Evolutionary conservation across 2,113 vertebrate genomes (phyloP).

Genomic region (Trichechus manatus): DNA sequence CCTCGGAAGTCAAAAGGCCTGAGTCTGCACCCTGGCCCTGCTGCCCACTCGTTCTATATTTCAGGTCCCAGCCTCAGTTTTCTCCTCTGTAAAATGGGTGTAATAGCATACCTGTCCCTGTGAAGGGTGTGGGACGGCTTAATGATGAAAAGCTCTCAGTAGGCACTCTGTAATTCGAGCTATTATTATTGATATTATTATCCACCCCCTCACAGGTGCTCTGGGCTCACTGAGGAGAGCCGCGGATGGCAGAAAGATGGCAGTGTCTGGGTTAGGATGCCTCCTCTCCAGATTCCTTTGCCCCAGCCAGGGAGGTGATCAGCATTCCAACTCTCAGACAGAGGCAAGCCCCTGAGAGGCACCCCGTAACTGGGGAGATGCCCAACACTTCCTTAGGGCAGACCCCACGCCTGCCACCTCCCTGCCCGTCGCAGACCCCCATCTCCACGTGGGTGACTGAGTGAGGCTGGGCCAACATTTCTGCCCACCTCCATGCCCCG

Average conservation of each 20-base stretch:
- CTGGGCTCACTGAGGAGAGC: too few species aligned
- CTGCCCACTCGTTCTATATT: accelerated
- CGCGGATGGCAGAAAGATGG: background rate
- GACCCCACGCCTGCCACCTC: too few species aligned
- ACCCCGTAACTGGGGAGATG: background rate
- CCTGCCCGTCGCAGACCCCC: accelerated
- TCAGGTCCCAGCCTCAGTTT: background rate
- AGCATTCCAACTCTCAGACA: background rate
- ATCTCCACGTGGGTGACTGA: background rate
- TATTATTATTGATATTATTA: background rate
- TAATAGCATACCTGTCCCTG: accelerated
- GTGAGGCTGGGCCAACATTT: background rate
- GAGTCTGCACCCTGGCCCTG: accelerated
- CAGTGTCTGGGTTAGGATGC: too few species aligned
- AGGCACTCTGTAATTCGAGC: background rate
- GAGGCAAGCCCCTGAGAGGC: background rate
- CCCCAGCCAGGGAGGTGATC: background rate
- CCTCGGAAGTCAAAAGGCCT: accelerated
- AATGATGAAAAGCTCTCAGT: accelerated
- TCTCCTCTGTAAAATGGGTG: background rate
- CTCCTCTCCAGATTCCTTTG: background rate
- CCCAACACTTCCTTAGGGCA: background rate
- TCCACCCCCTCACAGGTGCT: too few species aligned
- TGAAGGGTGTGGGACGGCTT: background rate
- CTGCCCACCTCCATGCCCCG: background rate